Evolutionary conservation across 1,140 invertebrate genomes (phyloP), one percentile per base, ranked within the genome.

Genomic region (Anagrus nilaparvatae): DNA sequence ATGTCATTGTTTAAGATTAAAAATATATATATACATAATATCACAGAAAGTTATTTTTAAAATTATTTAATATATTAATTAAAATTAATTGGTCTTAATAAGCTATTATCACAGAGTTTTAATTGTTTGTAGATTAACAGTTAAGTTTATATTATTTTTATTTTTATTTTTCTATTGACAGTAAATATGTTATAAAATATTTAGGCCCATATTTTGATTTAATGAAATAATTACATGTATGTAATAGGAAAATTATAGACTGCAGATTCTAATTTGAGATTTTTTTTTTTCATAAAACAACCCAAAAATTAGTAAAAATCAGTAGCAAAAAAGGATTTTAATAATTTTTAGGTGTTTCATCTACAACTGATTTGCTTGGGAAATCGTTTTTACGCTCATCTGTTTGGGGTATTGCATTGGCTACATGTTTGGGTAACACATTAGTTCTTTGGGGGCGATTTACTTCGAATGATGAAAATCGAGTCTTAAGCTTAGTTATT

Each of bases 401-500:
- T 0, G 75, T 84, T 7, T 87, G 84, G 84, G 54, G 81, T n/a
- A 77, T 87, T 48, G 81, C 76, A 12, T 52, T 74, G 2, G 58
- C 82, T 2, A 82, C 82, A 0, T 71, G 76, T 45, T 46, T 73
- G 8, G 80, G 81, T 12, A 87, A 87, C 54, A 50, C 70, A 2
- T 51, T 82, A 13, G 84, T 87, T 1, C 56, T 87, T 12, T 77
- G 75, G 60, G 77, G 78, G 38, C 68, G 84, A 49, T 72, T 78
- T 37, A 66, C 75, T 1, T 70, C 74, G 10, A 71, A 69, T 16
- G 72, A 76, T 48, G 74, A 78, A 49, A 78, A 77, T 51, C 65
- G 68, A 31, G 67, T 73, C 1, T 59, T 79, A 0, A 77, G 74
- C 31, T 68, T 79, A 36, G 65, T 85, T 21, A 80, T 87, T 41